A percentile compares a stretch with the other conserved stretches of the same genome.
These are phyloP conservation scores for Tubulanus polymorphus DNA, from an alignment of 2,888 invertebrate genomes.

Conservation along the genomic window DNA sequence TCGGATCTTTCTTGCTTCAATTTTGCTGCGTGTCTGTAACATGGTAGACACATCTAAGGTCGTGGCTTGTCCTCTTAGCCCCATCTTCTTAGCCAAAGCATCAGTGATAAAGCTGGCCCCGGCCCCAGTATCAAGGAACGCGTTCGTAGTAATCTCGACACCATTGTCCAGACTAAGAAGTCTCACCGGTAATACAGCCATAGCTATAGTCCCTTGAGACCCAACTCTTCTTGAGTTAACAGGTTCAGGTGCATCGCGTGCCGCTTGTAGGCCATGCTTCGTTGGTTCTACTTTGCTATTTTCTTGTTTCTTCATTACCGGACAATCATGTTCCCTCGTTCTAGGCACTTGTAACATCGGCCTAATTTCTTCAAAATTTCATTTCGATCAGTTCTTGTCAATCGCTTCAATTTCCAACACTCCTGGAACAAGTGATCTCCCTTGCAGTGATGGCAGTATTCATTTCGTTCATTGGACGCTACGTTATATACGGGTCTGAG, in stretches of 20 bases:
- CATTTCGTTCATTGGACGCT: neutral
- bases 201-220: neutral
- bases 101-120: neutral
- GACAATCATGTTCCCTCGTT: neutral
- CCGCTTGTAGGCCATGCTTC: no score
- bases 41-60: neutral
- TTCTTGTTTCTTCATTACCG: no score
- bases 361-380: neutral
- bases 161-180: neutral
- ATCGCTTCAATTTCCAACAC: neutral
- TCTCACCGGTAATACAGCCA: neutral
- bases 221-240: neutral
- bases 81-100: neutral
- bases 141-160: neutral
- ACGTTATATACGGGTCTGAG: neutral
- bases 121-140: neutral
- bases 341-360: constrained; percentile 1
- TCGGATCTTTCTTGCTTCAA: neutral
- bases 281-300: no score
- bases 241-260: no score
- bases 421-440: neutral
- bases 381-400: neutral
- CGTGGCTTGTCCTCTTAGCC: neutral
- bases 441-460: neutral
- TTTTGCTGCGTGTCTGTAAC: neutral